A percentile compares a stretch with the other conserved stretches of the same genome.
These are phyloP conservation scores for Himalopsyche phryganea DNA, from an alignment of 1,140 invertebrate genomes.

Conservation along the genomic window DNA sequence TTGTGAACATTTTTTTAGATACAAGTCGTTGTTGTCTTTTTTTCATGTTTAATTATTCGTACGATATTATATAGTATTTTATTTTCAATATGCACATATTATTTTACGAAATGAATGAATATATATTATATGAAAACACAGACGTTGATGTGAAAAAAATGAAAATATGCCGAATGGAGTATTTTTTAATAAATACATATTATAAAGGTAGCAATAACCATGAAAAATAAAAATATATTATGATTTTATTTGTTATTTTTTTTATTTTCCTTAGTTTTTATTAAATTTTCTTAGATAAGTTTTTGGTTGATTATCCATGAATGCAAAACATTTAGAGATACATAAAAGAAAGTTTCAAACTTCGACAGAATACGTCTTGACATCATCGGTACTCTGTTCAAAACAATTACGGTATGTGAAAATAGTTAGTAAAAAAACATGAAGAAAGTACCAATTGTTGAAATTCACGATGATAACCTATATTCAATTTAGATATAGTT, in stretches of 20 bases:
- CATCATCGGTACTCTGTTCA: no score
- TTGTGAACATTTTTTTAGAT: no score
- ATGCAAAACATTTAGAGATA: no score
- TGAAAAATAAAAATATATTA: slow-evolving; percentile 6
- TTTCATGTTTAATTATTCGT: not conserved
- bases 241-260: slow-evolving; percentile 9
- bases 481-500: no score
- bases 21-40: not conserved
- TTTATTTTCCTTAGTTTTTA: slow-evolving; percentile 4
- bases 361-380: no score
- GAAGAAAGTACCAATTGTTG: no score
- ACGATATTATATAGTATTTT: not conserved
- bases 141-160: not conserved
- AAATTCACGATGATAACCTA: no score
- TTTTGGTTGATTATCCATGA: no score
- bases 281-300: not conserved
- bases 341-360: no score
- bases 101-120: not conserved
- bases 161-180: not conserved
- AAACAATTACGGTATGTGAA: no score
- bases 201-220: slow-evolving; percentile 3
- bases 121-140: slow-evolving; percentile 4
- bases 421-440: no score
- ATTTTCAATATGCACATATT: not conserved
- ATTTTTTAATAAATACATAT: slow-evolving; percentile 12